Base-by-base conservation (phyloP, 53 echinoderm and acorn worm genomes). In the Holothuria scabra region DNA sequence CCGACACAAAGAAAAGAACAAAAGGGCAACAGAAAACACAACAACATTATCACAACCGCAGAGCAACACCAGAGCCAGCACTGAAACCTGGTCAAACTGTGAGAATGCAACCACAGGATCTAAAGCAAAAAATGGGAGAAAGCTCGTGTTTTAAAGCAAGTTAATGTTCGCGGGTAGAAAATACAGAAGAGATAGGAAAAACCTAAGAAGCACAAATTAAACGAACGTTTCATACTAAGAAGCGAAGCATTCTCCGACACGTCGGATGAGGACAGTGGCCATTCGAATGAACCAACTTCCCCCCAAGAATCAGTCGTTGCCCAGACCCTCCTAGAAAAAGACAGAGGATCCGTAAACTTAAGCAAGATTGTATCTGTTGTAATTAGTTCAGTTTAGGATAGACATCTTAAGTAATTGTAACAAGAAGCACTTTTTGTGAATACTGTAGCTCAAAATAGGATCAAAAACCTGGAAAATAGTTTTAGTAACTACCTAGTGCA, bases 131-230 rank as follows among this genome's bases (percentile, higher is more conserved):
- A 38, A 22, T 60, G 86, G 78, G 16, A 59, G 28, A 78, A 66
- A 78, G 76, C 65, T 57, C 14, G 60, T 25, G 86, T 86, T 28
- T 29, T 56, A 12, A 59, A 79, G 64, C 30, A 76, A 79, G 85
- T 84, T n/a, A 67, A 48, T n/a, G 70, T 79, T 29, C 87, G 84
- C 49, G 37, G 90, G 90, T 22, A 62, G 37, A 23, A 48, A 84
- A 61, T 85, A 84, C 60, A 78, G 84, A 25, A 71, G 85, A 25
- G 87, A 90, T 56, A 74, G 88, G 26, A 82, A 64, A 65, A 85
- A 86, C 16, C 38, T 92, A 37, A 67, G 84, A 59, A 57, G 28
- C 11, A 76, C 76, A 29, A 56, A n/a, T n/a, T n/a, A n/a, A n/a
- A 25, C 11, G 76, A 29, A 76, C 56, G 13, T 1, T 31, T 76